Percentiles rank a stretch among this genome's conserved stretches.
phyloP scores from a whole-genome alignment of 2,113 vertebrate species.

The Gobiocypris rarus region DNA sequence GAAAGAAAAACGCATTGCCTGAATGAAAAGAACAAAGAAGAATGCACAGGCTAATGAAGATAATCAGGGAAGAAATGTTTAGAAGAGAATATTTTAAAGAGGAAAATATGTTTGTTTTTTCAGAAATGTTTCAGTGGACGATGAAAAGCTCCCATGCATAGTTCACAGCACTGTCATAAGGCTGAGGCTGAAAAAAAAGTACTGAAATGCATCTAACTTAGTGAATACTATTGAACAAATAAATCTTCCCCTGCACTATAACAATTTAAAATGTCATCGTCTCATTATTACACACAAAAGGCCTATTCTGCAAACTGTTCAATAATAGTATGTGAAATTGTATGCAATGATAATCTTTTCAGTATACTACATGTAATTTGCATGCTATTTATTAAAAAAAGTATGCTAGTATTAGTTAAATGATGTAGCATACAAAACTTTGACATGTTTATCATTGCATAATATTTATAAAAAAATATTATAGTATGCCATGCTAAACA shows the following conservation, averaged over 20 bases:
- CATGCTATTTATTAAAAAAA: neutral
- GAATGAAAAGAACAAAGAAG: conserved; percentile 32
- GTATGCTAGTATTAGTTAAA: too few species aligned
- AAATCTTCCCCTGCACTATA: neutral
- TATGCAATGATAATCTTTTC: too few species aligned
- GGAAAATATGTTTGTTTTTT: neutral
- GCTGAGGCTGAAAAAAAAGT: neutral
- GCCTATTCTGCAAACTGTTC: too few species aligned
- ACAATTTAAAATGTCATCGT: neutral
- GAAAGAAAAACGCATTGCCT: conserved; percentile 53
- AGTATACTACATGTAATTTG: neutral
- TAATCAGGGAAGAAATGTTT: conserved; percentile 46
- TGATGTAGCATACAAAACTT: too few species aligned
- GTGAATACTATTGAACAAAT: too few species aligned
- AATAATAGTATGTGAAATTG: too few species aligned
- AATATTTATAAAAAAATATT: too few species aligned
- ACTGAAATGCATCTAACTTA: neutral
- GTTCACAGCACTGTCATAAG: neutral
- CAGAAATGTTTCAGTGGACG: neutral
- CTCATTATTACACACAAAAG: neutral
- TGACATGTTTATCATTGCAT: too few species aligned
- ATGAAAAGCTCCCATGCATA: too few species aligned
- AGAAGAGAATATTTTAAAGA: neutral
- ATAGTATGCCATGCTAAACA: too few species aligned
- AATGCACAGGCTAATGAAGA: conserved; percentile 52